Conservation (phyloP, 92 coral and sea anemone species). For the Siderastrea siderea region DNA sequence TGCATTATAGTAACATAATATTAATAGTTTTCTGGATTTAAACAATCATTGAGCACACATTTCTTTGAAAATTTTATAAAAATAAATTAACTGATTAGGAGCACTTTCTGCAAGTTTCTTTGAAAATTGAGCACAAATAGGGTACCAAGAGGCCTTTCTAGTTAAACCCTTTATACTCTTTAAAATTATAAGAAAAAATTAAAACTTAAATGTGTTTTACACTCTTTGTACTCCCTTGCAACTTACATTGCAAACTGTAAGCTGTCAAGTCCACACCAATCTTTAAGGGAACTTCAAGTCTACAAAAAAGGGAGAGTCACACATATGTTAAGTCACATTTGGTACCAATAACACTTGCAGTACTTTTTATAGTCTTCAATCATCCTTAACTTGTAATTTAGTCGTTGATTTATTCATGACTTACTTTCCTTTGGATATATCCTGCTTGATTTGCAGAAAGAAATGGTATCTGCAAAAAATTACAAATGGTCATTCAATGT, state of each 20-base stretch:
- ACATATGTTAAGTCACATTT: background rate
- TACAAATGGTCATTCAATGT: background rate
- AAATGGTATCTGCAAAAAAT: slow-evolving; percentile 85
- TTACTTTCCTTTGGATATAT: slow-evolving; percentile 88
- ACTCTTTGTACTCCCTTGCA: background rate
- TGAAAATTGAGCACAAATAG: no score
- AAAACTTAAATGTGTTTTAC: background rate
- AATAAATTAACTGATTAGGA: no score
- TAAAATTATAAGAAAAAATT: background rate
- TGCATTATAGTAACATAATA: no score
- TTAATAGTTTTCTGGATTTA: no score
- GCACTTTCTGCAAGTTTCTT: no score
- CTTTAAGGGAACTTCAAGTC: slow-evolving; percentile 91
- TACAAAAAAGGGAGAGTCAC: background rate
- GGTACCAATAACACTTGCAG: background rate
- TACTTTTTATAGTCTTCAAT: background rate
- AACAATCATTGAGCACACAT: no score
- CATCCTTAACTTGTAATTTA: no score
- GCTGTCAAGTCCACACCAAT: slow-evolving; percentile 94
- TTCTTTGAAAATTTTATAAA: no score
- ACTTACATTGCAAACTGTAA: slow-evolving; percentile 98
- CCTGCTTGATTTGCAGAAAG: slow-evolving; percentile 96
- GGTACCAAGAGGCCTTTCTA: no score
- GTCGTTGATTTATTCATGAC: background rate
- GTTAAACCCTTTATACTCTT: no score